These are phyloP conservation scores for Morone chrysops DNA, from an alignment of 2,113 vertebrate species.

Conservation along the genomic window DNA sequence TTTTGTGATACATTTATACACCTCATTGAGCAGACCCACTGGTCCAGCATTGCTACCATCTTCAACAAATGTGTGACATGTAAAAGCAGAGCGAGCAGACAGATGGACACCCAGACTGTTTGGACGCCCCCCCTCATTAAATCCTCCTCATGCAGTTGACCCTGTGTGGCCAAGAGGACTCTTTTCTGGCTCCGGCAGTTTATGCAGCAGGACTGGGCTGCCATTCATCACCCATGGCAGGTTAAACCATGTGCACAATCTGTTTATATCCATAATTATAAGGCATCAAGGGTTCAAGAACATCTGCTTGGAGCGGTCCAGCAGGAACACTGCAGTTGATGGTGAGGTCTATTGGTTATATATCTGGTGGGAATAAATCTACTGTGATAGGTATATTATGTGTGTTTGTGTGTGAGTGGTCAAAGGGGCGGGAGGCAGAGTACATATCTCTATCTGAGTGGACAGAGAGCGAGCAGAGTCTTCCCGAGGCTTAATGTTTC, in stretches of 20 bases:
- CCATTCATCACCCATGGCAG: conserved; percentile 80
- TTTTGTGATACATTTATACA: conserved; percentile 18
- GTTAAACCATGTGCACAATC: conserved; percentile 78
- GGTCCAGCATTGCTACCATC: not conserved
- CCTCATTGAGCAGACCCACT: conserved; percentile 8
- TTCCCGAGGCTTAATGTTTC: conserved; percentile 10
- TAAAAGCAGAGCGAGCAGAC: conserved; percentile 48
- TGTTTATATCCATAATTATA: conserved; percentile 83
- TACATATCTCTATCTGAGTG: conserved; percentile 6
- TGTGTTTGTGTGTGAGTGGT: conserved; percentile 45
- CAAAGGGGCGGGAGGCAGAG: conserved; percentile 12
- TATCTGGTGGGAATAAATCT: conserved; percentile 48
- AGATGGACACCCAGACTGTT: conserved; percentile 73
- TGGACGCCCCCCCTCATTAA: conserved; percentile 71
- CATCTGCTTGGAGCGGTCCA: conserved; percentile 67
- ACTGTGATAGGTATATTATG: conserved; percentile 45
- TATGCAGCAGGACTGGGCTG: conserved; percentile 54
- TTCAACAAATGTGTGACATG: conserved; percentile 38
- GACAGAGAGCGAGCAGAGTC: conserved; percentile 4
- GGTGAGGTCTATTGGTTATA: conserved; percentile 44
- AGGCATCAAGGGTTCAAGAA: conserved; percentile 62
- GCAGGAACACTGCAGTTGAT: conserved; percentile 29
- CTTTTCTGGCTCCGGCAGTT: conserved; percentile 60
- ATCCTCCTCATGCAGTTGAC: conserved; percentile 70
- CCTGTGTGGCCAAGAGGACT: conserved; percentile 60